phyloP scores from a whole-genome alignment of 2,113 vertebrate species.

The Carettochelys insculpta region DNA sequence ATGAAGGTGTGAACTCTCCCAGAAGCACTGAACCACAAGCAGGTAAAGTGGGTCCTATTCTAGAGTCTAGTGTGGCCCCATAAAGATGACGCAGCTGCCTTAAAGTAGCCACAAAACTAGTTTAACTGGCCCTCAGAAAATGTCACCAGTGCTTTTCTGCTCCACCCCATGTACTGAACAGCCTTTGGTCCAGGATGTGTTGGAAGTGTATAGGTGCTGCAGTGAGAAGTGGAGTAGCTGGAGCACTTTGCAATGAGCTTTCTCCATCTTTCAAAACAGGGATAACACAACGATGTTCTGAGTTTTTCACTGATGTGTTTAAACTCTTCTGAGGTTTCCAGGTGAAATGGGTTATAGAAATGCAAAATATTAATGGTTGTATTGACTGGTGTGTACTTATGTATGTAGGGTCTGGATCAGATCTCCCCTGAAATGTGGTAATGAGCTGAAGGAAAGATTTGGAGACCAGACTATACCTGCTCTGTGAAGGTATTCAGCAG shows the following conservation, averaged over 20 bases:
- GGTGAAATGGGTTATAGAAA: background rate
- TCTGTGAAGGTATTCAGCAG: no score
- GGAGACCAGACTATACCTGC: no score
- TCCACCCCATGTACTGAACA: background rate
- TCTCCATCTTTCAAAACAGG: background rate
- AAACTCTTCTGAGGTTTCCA: conserved; percentile 49
- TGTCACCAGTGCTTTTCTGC: conserved; percentile 1
- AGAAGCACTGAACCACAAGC: no score
- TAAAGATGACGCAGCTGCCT: background rate
- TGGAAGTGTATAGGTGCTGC: background rate
- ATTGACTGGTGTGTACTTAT: background rate
- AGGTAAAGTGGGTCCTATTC: background rate
- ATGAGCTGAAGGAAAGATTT: no score
- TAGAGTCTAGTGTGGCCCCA: background rate
- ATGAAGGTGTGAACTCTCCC: no score
- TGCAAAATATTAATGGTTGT: conserved; percentile 44
- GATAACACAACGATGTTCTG: background rate
- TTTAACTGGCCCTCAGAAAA: background rate
- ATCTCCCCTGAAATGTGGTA: no score
- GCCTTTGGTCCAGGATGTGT: background rate
- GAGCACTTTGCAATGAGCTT: background rate
- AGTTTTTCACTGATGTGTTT: conserved; percentile 35
- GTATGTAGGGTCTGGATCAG: no score
- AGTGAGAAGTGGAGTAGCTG: background rate
- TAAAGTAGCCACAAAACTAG: no score